Base-by-base conservation (phyloP, 2,888 invertebrate genomes). In the Craniophora ligustri region DNA sequence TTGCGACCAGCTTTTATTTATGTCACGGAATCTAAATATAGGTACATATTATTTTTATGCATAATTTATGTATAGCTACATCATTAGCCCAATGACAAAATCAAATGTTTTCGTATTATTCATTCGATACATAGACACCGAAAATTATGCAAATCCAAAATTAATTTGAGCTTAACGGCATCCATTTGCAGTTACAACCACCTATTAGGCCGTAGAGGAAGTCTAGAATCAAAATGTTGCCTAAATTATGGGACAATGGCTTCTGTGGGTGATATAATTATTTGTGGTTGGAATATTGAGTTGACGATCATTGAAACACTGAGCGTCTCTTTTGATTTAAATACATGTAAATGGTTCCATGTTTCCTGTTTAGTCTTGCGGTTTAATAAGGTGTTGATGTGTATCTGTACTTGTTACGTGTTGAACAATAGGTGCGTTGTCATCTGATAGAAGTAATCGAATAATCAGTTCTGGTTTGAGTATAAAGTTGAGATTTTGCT, bases 101-200 rank as follows among this genome's bases (percentile, higher is more conserved):
- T 62, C 16, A 35, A 55, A 62, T 38, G 34, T 18, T 11, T 16
- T 34, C 2, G 13, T 14, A 61, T 63, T 58, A 63, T 32, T 58
- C 59, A 63, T n/a, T 36, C 23, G 23, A 23, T 51, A 50, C 21
- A 21, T 26, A 50, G 39, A 51, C 58, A 53, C 38, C 44, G 30
- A 64, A 74, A 71, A 60, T 58, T 72, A 74, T 75, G 71, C 63
- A 46, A 75, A 75, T 68, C 42, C 45, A 19, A 1, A 41, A 75
- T 67, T 51, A 53, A 75, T 67, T 65, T 51, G 14, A 30, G 50
- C 42, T 51, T 58, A 59, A 64, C 53, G 46, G 32, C 8, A 44
- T 48, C 53, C 54, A 74, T 64, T 64, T 62, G 47, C 50, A 51
- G 44, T 50, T 46, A 47, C 35, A 54, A 54, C 50, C 57, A 55